Conservation (phyloP, 2,113 vertebrate species). For the Macquaria ambigua region DNA sequence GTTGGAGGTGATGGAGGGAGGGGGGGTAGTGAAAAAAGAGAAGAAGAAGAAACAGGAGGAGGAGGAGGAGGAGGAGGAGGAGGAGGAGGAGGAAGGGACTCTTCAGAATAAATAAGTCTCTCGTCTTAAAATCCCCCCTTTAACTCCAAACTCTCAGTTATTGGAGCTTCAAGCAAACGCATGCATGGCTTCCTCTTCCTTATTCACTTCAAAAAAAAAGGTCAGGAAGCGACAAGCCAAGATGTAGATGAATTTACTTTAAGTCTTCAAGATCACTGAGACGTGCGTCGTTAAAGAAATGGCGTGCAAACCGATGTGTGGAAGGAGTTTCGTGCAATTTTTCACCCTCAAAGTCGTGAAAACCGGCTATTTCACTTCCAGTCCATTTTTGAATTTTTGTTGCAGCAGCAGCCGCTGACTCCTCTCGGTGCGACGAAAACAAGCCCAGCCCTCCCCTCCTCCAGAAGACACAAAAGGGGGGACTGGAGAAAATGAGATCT, state of each 20-base stretch:
- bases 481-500: conserved; percentile 40
- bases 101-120: conserved; percentile 9
- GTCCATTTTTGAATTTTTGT: neutral
- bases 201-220: neutral
- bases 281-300: neutral
- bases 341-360: neutral
- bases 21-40: neutral
- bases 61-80: neutral
- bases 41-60: neutral
- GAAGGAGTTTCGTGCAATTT: neutral
- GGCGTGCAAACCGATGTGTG: neutral
- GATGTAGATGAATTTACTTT: conserved; percentile 19
- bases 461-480: neutral
- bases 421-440: neutral
- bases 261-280: neutral
- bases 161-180: neutral
- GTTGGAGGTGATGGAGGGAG: conserved; percentile 14
- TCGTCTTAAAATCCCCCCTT: neutral
- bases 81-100: neutral
- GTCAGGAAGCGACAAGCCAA: neutral
- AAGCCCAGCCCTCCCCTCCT: neutral
- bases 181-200: too few relatives aligned
- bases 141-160: neutral
- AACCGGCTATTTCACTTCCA: neutral
- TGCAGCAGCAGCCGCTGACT: neutral